Conservation (phyloP, 2,888 invertebrate genomes). For the Acanthosepion esculentum region DNA sequence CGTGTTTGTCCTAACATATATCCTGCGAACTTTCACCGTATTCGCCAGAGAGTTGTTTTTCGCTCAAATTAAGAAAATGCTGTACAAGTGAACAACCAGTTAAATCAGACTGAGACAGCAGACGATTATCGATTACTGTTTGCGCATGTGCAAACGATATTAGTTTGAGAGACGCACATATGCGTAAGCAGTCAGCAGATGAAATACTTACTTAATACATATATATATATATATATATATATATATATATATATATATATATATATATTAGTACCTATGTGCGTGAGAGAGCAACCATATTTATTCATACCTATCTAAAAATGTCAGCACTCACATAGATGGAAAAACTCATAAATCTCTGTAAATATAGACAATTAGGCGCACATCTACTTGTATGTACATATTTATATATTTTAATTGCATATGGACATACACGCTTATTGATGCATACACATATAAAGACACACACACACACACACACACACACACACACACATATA, state of each 20-base stretch:
- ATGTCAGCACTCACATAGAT: too few relatives aligned
- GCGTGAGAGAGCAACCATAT: too few relatives aligned
- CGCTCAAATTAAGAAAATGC: background rate
- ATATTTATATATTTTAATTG: background rate
- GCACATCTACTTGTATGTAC: background rate
- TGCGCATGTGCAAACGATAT: constrained; percentile 2
- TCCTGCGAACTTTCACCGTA: background rate
- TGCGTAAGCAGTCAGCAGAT: background rate
- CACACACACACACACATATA: too few relatives aligned
- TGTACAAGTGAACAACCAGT: background rate
- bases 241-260: constrained; percentile 2
- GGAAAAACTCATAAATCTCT: too few relatives aligned
- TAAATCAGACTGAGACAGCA: background rate
- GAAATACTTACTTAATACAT: background rate
- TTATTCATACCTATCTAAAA: too few relatives aligned
- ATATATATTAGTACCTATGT: background rate
- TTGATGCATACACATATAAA: too few relatives aligned
- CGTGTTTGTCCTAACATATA: background rate
- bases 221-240: background rate
- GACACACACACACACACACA: too few relatives aligned
- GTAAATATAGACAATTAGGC: too few relatives aligned
- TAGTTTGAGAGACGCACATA: background rate
- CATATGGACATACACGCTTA: too few relatives aligned
- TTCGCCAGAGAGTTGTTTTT: background rate
- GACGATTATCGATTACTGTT: background rate